Evolutionary conservation across 2,113 vertebrate genomes (phyloP).

Genomic region (Cricetomys ansorgei): DNA sequence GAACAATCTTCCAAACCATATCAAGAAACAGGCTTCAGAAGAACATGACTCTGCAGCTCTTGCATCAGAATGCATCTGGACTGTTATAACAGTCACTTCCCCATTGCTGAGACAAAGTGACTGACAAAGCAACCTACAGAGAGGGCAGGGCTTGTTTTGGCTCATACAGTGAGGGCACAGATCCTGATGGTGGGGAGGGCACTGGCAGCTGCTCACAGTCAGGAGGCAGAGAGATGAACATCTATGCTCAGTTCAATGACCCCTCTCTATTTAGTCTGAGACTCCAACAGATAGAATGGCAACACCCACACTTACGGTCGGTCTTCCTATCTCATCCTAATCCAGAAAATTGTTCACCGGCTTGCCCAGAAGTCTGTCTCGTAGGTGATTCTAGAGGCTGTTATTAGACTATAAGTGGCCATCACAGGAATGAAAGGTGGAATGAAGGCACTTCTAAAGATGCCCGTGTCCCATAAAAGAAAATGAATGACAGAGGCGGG

Average conservation of each 20-base stretch:
- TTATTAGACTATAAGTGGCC: not conserved
- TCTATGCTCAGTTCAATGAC: not conserved
- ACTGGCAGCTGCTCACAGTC: not conserved
- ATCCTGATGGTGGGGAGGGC: not conserved
- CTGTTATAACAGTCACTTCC: not conserved
- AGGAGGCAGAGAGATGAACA: not conserved
- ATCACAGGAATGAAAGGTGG: not conserved
- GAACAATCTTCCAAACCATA: not conserved
- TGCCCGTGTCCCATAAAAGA: not conserved
- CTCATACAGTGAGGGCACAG: not conserved
- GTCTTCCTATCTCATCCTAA: not conserved
- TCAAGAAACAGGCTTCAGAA: constrained; percentile 8
- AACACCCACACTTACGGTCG: not conserved
- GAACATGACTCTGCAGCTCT: not conserved
- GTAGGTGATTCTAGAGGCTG: not conserved
- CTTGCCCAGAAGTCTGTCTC: not conserved
- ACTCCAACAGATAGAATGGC: not conserved
- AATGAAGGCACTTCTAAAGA: not conserved
- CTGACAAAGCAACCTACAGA: not conserved
- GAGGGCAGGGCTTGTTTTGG: not conserved
- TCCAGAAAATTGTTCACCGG: not conserved
- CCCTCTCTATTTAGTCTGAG: not conserved
- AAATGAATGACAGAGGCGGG: not conserved
- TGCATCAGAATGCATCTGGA: not conserved
- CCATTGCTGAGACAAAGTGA: not conserved